Base-by-base conservation (phyloP, 2,797 vertebrate genomes). In the Amniataba percoides region DNA sequence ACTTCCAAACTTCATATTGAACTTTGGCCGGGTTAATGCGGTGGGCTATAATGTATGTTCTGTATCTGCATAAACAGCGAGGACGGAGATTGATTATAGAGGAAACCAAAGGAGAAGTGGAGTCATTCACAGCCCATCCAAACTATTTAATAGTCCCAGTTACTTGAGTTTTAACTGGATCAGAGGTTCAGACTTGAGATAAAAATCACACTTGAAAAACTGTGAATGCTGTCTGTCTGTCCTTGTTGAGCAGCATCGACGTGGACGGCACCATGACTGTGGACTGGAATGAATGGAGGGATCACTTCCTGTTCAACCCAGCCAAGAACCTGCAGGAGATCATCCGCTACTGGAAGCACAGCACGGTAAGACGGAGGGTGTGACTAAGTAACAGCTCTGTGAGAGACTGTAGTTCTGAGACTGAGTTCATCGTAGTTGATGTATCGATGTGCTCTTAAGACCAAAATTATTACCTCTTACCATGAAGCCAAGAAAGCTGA, bases 201-300 rank as follows among this genome's bases (percentile, higher is more conserved):
- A 2, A 46, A 56, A 69, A 46, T 16, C 3, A 31, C 12, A 39
- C 8, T 6, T 14, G 3, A 11, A 12, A 52, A 18, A 16, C 12
- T 12, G 2, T 23, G 1, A 9, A 1, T 25, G 8, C 57, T 5
- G 25, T 15, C 27, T 82, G 7, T 66, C 5, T 60, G 0, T 77
- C 19, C 60, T n/a, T 83, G 59, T 48, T 68, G 2, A 75, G 3
- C 89, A 98, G 98, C 83, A 99, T 99, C 14, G 97, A 98, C 88
- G 92, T 87, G 49, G 96, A 99, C 57, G 97, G 97, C 43, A 98
- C 97, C n/a, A 97, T 98, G 96, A 96, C 96, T 13, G 91, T 99
- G 74, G 97, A 98, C 87, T 98, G 97, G 97, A 97, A 96, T 68
- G 97, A 98, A 73, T 99, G 97, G 97, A 95, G 96, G 64, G 95